Evolutionary conservation across 2,797 vertebrate genomes (phyloP), one percentile per base, ranked within the genome.

Genomic region (Amniataba percoides): DNA sequence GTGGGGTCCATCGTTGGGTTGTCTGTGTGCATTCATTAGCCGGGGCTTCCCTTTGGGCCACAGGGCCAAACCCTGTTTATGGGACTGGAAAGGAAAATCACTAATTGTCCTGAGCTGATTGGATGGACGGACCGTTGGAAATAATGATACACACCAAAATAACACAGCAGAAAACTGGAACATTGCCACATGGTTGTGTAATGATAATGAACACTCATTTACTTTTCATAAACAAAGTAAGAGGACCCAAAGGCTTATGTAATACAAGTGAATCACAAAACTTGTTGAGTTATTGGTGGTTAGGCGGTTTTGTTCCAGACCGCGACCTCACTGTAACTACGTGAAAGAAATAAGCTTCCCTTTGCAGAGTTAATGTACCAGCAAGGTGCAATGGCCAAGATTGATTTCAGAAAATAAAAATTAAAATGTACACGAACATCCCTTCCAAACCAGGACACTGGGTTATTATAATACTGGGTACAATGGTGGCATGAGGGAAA

Each of bases 81-180:
- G 90, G 92, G 84, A 84, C 63, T 76, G 61, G 78, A 93, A 86
- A 88, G 92, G 92, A 90, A 93, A 94, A 92, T 93, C 88, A 87
- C 92, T 93, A 93, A 95, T 92, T 95, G 93, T 93, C 89, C 76
- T 67, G 81, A 74, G 85, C 84, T 76, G 90, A 93, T 91, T 93
- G 92, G 91, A 89, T 84, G 81, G 92, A 93, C 72, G 67, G 87
- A 85, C 87, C 61, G 59, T 84, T 94, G 89, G 87, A 95, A 94
- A 95, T 91, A 93, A 94, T 93, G 91, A 94, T 86, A 87, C 82
- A 84, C 84, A 86, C 80, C 85, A 89, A 88, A 90, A 95, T 92
- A 93, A 93, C 92, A 86, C 83, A 72, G 83, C 82, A 78, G 82
- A 92, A 74, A 64, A 74, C 74, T 91, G 84, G 81, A 88, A 62